Evolutionary conservation across 1,140 invertebrate genomes (phyloP).

Genomic region (Drosophila trapezifrons): DNA sequence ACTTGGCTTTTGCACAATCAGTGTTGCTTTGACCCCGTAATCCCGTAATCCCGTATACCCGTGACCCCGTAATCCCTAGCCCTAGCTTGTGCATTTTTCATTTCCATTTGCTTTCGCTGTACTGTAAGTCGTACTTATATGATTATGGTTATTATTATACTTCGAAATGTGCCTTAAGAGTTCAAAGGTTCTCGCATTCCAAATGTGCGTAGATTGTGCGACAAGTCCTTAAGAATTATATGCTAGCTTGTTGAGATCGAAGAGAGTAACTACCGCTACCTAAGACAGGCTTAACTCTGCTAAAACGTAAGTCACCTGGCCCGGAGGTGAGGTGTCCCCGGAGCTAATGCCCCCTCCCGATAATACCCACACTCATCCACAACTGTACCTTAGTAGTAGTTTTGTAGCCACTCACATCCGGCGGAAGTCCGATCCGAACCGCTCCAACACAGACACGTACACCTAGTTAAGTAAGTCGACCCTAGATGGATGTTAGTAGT

Average conservation of each 20-base stretch:
- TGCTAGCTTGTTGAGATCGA: constrained; percentile 25
- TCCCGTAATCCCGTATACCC: neutral
- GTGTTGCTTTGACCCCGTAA: constrained; percentile 38
- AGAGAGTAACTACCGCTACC: constrained; percentile 32
- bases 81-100: constrained; percentile 33
- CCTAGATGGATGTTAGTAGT: constrained; percentile 62
- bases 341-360: neutral
- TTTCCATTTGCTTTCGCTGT: constrained; percentile 44
- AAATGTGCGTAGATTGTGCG: constrained; percentile 45
- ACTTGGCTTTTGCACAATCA: constrained; percentile 55
- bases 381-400: constrained; percentile 78
- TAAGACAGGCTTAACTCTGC: constrained; percentile 18
- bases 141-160: constrained; percentile 39
- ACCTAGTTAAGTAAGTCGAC: constrained; percentile 14
- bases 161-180: constrained; percentile 79
- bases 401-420: constrained; percentile 67
- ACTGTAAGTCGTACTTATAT: constrained; percentile 45
- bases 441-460: constrained; percentile 27
- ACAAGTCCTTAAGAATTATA: constrained; percentile 33
- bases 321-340: constrained; percentile 15
- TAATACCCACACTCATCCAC: constrained; percentile 42
- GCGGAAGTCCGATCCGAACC: constrained; percentile 12
- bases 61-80: neutral
- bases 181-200: constrained; percentile 58
- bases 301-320: constrained; percentile 13